These are phyloP conservation scores for Thrips palmi DNA, from an alignment of 1,140 invertebrate species.

Conservation along the genomic window DNA sequence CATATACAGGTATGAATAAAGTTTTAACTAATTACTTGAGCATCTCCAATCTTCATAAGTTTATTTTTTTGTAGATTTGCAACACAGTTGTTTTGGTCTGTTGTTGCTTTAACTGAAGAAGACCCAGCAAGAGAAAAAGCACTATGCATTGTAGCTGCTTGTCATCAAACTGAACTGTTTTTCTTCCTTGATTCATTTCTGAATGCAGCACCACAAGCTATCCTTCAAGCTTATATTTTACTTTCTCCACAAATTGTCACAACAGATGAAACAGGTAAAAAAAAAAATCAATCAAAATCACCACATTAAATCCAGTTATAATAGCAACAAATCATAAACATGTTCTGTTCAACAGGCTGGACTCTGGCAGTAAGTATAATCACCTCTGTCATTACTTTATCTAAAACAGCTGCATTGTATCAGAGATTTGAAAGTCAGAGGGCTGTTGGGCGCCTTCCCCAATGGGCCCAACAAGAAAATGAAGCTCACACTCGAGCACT, in stretches of 20 bases:
- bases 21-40: neutral
- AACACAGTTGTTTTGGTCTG: conserved; percentile 16
- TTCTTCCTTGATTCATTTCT: conserved; percentile 16
- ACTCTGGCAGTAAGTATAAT: too few relatives aligned
- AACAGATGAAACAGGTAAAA: conserved; percentile 12
- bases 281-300: too few relatives aligned
- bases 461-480: too few relatives aligned
- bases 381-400: too few relatives aligned
- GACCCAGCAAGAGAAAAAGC: conserved; percentile 14
- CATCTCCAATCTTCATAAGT: neutral
- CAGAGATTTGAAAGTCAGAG: too few relatives aligned
- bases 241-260: too few relatives aligned
- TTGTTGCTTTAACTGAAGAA: conserved; percentile 12
- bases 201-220: conserved; percentile 16
- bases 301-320: too few relatives aligned
- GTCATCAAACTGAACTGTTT: conserved; percentile 14
- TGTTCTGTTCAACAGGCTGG: too few relatives aligned
- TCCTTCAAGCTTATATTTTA: conserved; percentile 15
- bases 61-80: conserved; percentile 12
- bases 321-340: too few relatives aligned
- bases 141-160: conserved; percentile 11
- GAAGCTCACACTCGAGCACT: too few relatives aligned
- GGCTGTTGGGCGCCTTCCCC: too few relatives aligned
- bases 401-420: too few relatives aligned
- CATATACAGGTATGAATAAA: conserved; percentile 14